These are phyloP conservation scores for Norana najaformis DNA, from an alignment of 2,888 invertebrate species.

Conservation along the genomic window DNA sequence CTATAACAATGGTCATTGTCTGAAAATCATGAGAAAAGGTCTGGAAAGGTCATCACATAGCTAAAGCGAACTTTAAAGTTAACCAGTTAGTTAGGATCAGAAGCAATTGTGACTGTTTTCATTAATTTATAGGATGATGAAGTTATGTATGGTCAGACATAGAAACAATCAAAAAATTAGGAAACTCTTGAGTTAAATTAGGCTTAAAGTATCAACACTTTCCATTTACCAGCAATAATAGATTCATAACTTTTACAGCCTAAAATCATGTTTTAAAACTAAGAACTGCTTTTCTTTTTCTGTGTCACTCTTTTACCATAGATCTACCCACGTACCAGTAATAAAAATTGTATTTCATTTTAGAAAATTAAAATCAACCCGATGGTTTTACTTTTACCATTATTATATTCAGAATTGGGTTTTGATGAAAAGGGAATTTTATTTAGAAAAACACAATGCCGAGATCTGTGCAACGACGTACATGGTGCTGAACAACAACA, in stretches of 20 bases:
- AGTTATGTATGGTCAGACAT: neutral
- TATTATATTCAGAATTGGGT: neutral
- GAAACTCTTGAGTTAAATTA: neutral
- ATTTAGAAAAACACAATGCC: slow-evolving; percentile 53
- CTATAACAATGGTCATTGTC: slow-evolving; percentile 63
- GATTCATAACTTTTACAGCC: neutral
- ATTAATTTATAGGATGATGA: neutral
- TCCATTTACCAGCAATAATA: neutral
- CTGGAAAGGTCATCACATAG: neutral
- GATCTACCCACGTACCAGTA: no score
- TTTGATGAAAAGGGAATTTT: neutral
- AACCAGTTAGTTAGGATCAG: neutral
- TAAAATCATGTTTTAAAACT: no score
- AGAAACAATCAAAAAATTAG: neutral
- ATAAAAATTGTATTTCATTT: neutral
- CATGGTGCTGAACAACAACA: slow-evolving; percentile 62
- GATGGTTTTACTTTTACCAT: no score
- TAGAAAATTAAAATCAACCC: neutral
- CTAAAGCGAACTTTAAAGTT: neutral
- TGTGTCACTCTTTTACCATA: neutral
- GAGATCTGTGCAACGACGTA: slow-evolving; percentile 60
- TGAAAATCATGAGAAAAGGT: slow-evolving; percentile 52
- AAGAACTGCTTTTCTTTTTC: no score
- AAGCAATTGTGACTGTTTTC: neutral
- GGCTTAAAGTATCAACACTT: neutral